These are phyloP conservation scores for Babyrousa celebensis DNA, from an alignment of 2,797 vertebrate genomes.

Conservation along the genomic window DNA sequence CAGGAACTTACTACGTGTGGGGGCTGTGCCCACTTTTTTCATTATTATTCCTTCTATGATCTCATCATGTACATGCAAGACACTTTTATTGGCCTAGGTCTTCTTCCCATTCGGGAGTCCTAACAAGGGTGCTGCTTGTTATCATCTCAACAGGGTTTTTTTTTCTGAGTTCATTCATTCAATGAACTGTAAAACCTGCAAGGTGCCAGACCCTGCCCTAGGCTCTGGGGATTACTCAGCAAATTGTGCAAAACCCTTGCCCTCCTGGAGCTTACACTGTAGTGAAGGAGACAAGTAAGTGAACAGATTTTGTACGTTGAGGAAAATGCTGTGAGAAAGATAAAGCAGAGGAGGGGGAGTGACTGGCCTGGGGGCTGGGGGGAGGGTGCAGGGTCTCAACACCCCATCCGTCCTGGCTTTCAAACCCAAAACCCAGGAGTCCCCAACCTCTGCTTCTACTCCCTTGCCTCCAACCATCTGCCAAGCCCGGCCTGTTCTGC, in stretches of 20 bases:
- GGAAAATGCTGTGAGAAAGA: not conserved
- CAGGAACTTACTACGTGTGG: not conserved
- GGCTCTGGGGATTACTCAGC: not conserved
- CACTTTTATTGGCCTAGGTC: constrained; percentile 3
- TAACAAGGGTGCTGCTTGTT: not conserved
- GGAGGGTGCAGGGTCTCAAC: not conserved
- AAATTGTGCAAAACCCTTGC: not conserved
- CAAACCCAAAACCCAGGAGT: not conserved
- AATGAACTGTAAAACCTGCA: not conserved
- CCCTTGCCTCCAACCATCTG: not conserved
- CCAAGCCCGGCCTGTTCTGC: not conserved
- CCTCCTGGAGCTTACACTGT: not conserved
- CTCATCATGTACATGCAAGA: not conserved
- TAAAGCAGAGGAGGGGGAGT: not conserved
- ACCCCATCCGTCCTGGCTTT: not conserved
- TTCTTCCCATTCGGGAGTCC: not conserved
- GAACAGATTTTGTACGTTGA: not conserved
- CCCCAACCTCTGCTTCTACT: not conserved
- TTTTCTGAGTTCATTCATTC: not conserved
- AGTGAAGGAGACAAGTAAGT: not conserved
- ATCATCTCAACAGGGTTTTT: not conserved
- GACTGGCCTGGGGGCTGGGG: not conserved
- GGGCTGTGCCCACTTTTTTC: not conserved
- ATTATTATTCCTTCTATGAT: not conserved
- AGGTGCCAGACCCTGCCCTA: not conserved